Conservation (phyloP, 2,888 invertebrate genomes). For the Thecocarcelia acutangulata region DNA sequence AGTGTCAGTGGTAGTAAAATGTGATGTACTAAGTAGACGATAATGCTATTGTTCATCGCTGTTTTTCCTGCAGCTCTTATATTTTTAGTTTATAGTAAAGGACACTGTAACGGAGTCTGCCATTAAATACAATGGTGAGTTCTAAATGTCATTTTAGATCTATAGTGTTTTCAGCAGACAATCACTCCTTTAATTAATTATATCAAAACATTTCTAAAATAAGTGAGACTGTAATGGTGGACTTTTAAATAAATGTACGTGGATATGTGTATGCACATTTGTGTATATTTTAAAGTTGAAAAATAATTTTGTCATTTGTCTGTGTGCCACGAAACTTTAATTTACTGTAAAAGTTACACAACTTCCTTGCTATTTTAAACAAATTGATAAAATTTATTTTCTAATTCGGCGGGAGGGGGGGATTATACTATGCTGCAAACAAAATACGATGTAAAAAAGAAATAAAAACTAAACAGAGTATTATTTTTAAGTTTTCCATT, state of each 20-base stretch:
- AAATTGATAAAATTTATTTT: no score
- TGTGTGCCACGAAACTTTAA: no score
- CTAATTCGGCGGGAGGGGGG: no score
- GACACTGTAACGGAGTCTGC: conserved; percentile 26
- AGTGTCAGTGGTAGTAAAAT: conserved; percentile 58
- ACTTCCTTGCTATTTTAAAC: no score
- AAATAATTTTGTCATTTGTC: no score
- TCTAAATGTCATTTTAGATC: conserved; percentile 35
- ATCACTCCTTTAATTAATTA: conserved; percentile 14
- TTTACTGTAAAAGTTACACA: no score
- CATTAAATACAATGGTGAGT: conserved; percentile 37
- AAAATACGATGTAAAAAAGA: no score
- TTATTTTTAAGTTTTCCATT: no score
- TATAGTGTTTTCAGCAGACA: conserved; percentile 9
- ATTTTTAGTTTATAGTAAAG: conserved; percentile 5
- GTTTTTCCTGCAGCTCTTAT: neutral
- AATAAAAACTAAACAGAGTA: no score
- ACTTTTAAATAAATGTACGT: no score
- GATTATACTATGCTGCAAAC: no score
- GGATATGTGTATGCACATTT: neutral
- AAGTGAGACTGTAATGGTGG: neutral
- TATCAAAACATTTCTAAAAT: neutral
- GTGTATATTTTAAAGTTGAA: no score
- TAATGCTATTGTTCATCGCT: neutral
- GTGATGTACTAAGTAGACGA: conserved; percentile 20